Conservation (phyloP, 2,113 vertebrate genomes). For the Spermophilus dauricus region DNA sequence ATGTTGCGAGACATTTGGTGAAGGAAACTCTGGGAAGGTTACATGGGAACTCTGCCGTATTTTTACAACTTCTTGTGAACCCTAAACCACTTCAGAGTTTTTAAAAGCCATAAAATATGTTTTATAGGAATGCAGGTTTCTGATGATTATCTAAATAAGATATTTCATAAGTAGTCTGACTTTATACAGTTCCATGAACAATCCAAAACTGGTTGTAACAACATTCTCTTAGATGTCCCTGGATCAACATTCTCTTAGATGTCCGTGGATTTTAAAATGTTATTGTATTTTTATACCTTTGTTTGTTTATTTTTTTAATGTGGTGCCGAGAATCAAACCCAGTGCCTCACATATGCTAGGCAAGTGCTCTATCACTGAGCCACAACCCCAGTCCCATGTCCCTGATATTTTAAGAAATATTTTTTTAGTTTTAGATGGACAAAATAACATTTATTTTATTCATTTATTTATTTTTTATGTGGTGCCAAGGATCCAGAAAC, state of each 20-base stretch:
- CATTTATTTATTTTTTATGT: too few species aligned
- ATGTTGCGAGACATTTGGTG: background rate
- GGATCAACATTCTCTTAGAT: background rate
- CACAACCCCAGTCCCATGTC: background rate
- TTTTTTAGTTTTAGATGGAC: too few species aligned
- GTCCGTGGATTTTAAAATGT: background rate
- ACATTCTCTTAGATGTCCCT: background rate
- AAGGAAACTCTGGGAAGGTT: background rate
- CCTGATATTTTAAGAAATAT: background rate
- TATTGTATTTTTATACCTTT: too few species aligned
- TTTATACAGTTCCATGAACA: slow-evolving; percentile 3
- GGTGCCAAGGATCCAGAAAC: too few species aligned
- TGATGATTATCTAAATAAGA: slow-evolving; percentile 30
- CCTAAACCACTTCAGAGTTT: slow-evolving; percentile 1
- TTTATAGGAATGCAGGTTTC: background rate
- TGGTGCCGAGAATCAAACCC: too few species aligned
- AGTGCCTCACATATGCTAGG: too few species aligned
- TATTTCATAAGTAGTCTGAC: background rate
- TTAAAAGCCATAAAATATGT: background rate
- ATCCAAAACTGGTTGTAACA: background rate
- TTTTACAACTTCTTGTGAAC: slow-evolving; percentile 33
- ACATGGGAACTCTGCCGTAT: background rate
- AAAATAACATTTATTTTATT: too few species aligned
- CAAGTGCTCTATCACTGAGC: too few species aligned
- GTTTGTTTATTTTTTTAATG: too few species aligned